Percentiles rank a stretch among this genome's conserved stretches.
phyloP scores from a whole-genome alignment of 2,113 vertebrate species.

The Dasyprocta punctata region DNA sequence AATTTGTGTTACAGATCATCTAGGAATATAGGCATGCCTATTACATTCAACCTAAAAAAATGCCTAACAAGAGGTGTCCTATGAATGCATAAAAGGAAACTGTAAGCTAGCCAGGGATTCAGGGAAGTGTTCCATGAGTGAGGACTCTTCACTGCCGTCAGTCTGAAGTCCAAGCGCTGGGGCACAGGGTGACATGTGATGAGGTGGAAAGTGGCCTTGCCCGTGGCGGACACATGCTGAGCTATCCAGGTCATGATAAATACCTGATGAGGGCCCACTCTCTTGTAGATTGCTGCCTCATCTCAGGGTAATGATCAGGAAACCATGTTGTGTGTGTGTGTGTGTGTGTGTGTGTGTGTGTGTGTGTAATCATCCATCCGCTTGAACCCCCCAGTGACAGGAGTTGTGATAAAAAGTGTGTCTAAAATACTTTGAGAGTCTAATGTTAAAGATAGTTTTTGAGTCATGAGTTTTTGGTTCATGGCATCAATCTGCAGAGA shows the following conservation, averaged over 20 bases:
- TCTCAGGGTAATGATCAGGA: background rate
- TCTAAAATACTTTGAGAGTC: conserved; percentile 8
- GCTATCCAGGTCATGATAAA: background rate
- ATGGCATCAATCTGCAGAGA: background rate
- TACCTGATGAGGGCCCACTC: background rate
- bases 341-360: background rate
- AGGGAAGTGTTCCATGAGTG: background rate
- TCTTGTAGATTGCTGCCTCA: background rate
- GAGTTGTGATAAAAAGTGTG: background rate
- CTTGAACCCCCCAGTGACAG: background rate
- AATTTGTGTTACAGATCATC: background rate
- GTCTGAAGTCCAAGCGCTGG: background rate
- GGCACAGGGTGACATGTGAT: background rate
- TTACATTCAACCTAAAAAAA: background rate
- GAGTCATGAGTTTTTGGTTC: background rate
- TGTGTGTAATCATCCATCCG: background rate
- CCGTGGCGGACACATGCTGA: fast-evolving
- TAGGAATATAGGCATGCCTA: background rate
- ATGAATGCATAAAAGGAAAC: background rate
- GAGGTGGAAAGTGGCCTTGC: background rate
- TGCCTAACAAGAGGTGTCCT: background rate
- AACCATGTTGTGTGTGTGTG: background rate
- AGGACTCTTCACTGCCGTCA: background rate
- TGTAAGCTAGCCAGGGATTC: background rate
- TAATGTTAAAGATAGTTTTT: conserved; percentile 17